Percentiles rank a stretch among this genome's conserved stretches.
Evolutionary conservation across 2,888 invertebrate genomes (phyloP).

Genomic region (Drosophila merina): DNA sequence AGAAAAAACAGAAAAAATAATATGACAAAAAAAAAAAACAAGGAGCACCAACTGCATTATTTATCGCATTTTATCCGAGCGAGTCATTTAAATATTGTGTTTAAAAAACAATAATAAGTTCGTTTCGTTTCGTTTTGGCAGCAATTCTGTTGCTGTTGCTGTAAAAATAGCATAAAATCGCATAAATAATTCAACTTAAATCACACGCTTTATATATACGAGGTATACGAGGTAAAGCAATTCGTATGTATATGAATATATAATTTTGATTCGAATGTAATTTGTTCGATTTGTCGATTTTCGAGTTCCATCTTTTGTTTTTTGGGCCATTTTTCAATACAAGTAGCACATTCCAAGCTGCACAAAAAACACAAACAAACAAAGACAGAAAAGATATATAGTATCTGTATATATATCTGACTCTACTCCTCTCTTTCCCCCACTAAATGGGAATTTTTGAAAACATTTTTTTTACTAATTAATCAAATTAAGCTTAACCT

Average conservation of each 20-base stretch:
- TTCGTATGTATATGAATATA: slow-evolving; percentile 13
- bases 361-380: slow-evolving; percentile 29
- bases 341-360: slow-evolving; percentile 72
- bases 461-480: slow-evolving; percentile 74
- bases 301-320: slow-evolving; percentile 49
- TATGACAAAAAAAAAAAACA: not conserved
- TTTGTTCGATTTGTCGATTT: slow-evolving; percentile 43
- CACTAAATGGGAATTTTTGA: slow-evolving; percentile 51
- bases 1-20: not conserved
- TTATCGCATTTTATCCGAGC: slow-evolving; percentile 65
- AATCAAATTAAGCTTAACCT: slow-evolving; percentile 75
- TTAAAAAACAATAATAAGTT: slow-evolving; percentile 70
- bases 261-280: slow-evolving; percentile 11
- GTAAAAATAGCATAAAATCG: slow-evolving; percentile 63
- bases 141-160: slow-evolving; percentile 48
- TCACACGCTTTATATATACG: slow-evolving; percentile 59
- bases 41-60: slow-evolving; percentile 63
- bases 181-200: slow-evolving; percentile 74
- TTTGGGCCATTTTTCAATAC: slow-evolving; percentile 73
- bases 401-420: not conserved
- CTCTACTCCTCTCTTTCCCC: slow-evolving; percentile 9
- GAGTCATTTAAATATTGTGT: slow-evolving; percentile 74
- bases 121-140: slow-evolving; percentile 1
- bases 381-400: slow-evolving; percentile 45
- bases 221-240: slow-evolving; percentile 4